phyloP scores from a whole-genome alignment of 2,113 vertebrate species.

The Gobius niger region DNA sequence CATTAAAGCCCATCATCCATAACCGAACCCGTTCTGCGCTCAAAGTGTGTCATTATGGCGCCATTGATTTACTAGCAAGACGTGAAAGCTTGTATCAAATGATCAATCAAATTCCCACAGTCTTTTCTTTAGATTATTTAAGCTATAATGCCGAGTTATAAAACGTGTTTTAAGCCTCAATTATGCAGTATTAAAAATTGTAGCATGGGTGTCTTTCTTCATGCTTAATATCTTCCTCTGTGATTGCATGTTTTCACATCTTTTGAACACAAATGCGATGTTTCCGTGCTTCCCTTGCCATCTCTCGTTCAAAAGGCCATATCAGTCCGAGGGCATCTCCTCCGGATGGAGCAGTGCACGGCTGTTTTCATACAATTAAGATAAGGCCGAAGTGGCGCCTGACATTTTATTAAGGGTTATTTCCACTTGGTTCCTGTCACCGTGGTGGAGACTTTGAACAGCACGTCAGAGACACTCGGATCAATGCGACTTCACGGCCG shows the following conservation, averaged over 20 bases:
- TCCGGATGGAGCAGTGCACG: slow-evolving; percentile 11
- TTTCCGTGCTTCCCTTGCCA: background rate
- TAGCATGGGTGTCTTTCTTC: too few species aligned
- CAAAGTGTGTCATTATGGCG: too few species aligned
- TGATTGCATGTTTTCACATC: background rate
- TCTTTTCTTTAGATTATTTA: too few species aligned
- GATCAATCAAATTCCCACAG: too few species aligned
- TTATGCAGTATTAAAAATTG: too few species aligned
- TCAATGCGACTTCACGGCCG: slow-evolving; percentile 6
- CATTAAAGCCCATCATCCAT: too few species aligned
- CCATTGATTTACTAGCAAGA: too few species aligned
- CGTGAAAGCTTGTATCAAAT: too few species aligned
- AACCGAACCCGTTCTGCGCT: too few species aligned
- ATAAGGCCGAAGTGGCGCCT: slow-evolving; percentile 38
- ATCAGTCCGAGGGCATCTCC: slow-evolving; percentile 27
- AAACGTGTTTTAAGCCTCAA: too few species aligned
- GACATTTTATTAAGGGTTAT: slow-evolving; percentile 30
- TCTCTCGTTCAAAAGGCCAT: slow-evolving; percentile 7
- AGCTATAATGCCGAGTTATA: too few species aligned
- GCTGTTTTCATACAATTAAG: slow-evolving; percentile 42
- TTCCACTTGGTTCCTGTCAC: slow-evolving; percentile 30
- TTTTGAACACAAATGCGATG: background rate
- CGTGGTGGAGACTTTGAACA: slow-evolving; percentile 15
- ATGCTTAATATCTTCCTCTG: too few species aligned
- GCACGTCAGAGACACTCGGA: slow-evolving; percentile 5